phyloP scores from a whole-genome alignment of 2,113 vertebrate species.

The Collichthys lucidus region DNA sequence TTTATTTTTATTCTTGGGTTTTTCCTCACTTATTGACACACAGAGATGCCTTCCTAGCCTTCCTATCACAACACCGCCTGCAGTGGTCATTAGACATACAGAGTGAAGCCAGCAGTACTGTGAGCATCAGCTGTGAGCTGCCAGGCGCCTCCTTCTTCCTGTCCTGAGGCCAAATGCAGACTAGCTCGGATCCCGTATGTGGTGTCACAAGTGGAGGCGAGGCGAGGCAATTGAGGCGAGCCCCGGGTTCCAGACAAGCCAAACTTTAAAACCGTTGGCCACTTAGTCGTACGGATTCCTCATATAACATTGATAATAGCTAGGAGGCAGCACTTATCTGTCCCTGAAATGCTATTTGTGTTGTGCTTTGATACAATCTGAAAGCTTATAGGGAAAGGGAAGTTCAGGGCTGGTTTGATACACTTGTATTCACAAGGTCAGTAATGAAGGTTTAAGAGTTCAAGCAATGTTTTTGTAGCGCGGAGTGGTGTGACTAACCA shows the following conservation, averaged over 20 bases:
- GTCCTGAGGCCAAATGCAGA: conserved; percentile 55
- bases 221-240: neutral
- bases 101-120: conserved; percentile 33
- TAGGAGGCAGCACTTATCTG: neutral
- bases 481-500: neutral
- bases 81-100: conserved; percentile 25
- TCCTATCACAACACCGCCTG: neutral
- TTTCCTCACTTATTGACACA: conserved; percentile 39
- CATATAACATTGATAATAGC: conserved; percentile 34
- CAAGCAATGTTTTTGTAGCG: neutral
- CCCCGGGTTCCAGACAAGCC: conserved; percentile 36
- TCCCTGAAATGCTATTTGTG: conserved; percentile 1
- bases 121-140: conserved; percentile 71
- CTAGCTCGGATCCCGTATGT: conserved; percentile 42
- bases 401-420: neutral
- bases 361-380: neutral
- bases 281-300: conserved; percentile 23
- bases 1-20: conserved; percentile 35
- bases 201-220: conserved; percentile 31
- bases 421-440: neutral
- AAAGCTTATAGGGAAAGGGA: neutral
- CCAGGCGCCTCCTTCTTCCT: conserved; percentile 11
- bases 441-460: neutral
- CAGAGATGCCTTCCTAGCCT: conserved; percentile 12
- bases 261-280: conserved; percentile 38